A percentile compares a stretch with the other conserved stretches of the same genome.
Evolutionary conservation across 2,797 vertebrate genomes (phyloP).

Genomic region (Urocyon cinereoargenteus): DNA sequence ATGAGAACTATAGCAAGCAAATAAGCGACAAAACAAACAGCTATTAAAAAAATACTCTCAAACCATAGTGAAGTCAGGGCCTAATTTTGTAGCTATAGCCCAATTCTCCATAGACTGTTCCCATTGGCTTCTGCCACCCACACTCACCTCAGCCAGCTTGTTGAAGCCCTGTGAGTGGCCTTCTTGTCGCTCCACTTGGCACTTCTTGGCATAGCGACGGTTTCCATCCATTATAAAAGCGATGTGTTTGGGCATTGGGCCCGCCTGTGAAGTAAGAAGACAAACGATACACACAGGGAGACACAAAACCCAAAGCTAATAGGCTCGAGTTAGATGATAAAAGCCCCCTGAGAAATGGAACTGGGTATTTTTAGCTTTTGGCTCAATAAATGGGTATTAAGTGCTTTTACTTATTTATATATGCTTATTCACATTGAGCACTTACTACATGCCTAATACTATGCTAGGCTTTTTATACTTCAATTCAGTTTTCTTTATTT

Average conservation of each 20-base stretch:
- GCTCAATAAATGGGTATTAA: not conserved
- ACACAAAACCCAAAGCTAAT: not conserved
- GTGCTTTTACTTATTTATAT: not conserved
- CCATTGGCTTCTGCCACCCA: slow-evolving; percentile 70
- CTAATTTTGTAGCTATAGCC: not conserved
- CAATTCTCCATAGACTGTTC: not conserved
- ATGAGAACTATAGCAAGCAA: slow-evolving; percentile 12
- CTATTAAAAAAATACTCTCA: not conserved
- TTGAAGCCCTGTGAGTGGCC: slow-evolving; percentile 98
- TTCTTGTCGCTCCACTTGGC: slow-evolving; percentile 94
- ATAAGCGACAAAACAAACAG: not conserved
- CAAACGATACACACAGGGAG: not conserved
- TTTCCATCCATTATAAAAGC: slow-evolving; percentile 99
- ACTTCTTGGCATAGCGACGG: slow-evolving; percentile 96
- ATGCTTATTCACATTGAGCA: not conserved
- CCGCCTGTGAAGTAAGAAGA: slow-evolving; percentile 89
- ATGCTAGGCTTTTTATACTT: not conserved
- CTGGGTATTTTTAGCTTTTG: not conserved
- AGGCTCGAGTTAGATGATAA: not conserved
- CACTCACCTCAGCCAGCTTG: slow-evolving; percentile 96
- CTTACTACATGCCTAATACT: not conserved
- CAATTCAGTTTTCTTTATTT: not conserved
- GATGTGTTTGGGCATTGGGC: slow-evolving; percentile 97
- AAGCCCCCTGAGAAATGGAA: not conserved
- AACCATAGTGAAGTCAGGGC: not conserved